phyloP scores from a whole-genome alignment of 2,797 vertebrate species.

The Xenopus petersii region DNA sequence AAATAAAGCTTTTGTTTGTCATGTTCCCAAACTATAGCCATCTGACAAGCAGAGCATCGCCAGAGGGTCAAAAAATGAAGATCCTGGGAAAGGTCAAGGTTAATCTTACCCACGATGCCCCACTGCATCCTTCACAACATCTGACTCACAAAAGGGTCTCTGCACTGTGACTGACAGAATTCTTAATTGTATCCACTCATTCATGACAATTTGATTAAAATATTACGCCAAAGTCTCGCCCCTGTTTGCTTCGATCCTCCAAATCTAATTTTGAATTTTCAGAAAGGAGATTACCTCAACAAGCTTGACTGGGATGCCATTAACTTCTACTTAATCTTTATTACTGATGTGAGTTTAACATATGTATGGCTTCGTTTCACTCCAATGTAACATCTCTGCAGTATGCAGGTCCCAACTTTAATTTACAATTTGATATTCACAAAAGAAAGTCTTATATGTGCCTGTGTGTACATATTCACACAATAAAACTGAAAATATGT shows the following conservation, averaged over 20 bases:
- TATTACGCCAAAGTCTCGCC: constrained; percentile 97
- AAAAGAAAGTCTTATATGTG: background rate
- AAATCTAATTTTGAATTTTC: constrained; percentile 98
- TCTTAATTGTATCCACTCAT: constrained; percentile 99
- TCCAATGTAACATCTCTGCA: constrained; percentile 66
- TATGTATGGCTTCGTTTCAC: constrained; percentile 84
- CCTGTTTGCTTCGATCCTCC: constrained; percentile 96
- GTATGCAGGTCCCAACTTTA: constrained; percentile 59
- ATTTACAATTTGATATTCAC: constrained; percentile 63
- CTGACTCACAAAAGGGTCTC: constrained; percentile 85
- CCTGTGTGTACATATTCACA: no score
- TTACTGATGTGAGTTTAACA: constrained; percentile 92
- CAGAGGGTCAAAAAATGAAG: constrained; percentile 68
- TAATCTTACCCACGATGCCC: constrained; percentile 69
- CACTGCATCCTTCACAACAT: constrained; percentile 66
- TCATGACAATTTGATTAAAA: constrained; percentile 99
- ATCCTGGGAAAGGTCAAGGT: constrained; percentile 76
- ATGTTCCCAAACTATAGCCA: constrained; percentile 49
- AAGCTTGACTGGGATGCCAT: constrained; percentile 95
- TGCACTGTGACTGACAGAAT: constrained; percentile 93
- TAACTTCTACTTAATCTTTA: constrained; percentile 98
- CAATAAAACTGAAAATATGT: no score
- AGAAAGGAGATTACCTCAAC: constrained; percentile 96
- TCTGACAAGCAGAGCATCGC: constrained; percentile 62
- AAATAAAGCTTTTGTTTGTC: constrained; percentile 40